Conservation (phyloP, 2,113 vertebrate genomes). For the Petaurus breviceps region DNA sequence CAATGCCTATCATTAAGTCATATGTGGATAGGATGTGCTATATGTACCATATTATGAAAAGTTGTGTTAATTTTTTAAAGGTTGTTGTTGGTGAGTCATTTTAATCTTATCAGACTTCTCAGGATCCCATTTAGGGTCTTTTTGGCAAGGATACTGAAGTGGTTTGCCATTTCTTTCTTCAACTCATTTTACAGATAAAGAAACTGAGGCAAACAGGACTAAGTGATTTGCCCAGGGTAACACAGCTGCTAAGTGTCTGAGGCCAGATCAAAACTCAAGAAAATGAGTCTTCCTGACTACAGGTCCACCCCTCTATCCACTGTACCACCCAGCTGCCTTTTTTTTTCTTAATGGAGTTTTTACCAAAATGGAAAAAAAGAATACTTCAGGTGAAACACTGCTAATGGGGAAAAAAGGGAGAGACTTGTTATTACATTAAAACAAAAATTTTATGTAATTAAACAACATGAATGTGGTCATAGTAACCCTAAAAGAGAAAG, state of each 20-base stretch:
- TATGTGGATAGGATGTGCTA: background rate
- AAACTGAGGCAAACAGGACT: background rate
- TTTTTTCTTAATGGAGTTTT: background rate
- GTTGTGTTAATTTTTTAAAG: background rate
- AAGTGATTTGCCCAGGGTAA: background rate
- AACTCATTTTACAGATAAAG: background rate
- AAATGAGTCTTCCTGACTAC: background rate
- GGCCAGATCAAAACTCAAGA: background rate
- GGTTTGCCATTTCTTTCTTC: background rate
- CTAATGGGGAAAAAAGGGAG: background rate
- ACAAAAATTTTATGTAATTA: background rate
- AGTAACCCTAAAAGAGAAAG: too few species aligned
- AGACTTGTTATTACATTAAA: background rate
- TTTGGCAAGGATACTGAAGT: background rate
- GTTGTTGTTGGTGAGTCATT: background rate
- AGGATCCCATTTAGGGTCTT: background rate
- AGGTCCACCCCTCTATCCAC: background rate
- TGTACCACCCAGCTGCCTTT: background rate
- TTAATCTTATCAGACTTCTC: background rate
- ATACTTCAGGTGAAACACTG: background rate
- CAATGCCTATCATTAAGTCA: background rate
- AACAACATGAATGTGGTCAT: too few species aligned
- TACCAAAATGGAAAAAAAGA: background rate
- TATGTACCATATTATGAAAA: background rate
- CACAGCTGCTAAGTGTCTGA: background rate